Percentiles rank a stretch among this genome's conserved stretches.
Evolutionary conservation across 1,140 invertebrate species (phyloP).

Genomic region (Tetragnatha versicolor): DNA sequence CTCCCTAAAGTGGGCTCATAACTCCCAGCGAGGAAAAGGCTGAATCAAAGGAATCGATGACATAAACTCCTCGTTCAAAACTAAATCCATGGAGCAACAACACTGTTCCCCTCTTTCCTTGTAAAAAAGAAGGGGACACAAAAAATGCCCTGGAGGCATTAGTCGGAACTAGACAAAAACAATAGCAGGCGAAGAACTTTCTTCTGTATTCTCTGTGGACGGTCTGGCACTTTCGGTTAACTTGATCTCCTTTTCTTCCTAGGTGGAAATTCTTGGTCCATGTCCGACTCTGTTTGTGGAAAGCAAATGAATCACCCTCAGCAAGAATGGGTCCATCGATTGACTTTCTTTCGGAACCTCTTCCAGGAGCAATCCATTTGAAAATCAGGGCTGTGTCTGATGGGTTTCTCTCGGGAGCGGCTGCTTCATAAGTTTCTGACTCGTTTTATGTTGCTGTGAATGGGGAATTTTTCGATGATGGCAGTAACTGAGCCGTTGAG

Average conservation of each 20-base stretch:
- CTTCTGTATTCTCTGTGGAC: slow-evolving; percentile 30
- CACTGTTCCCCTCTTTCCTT: background rate
- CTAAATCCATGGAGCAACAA: background rate
- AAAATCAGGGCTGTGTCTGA: no score
- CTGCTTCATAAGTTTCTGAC: no score
- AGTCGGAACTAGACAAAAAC: slow-evolving; percentile 20
- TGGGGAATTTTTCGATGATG: no score
- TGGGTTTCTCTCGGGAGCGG: no score
- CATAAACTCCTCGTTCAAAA: slow-evolving; percentile 16
- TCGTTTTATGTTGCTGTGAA: no score
- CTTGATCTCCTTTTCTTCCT: background rate
- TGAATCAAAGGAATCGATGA: slow-evolving; percentile 6
- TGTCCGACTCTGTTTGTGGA: slow-evolving; percentile 26
- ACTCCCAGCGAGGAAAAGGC: no score
- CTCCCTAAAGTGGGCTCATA: no score
- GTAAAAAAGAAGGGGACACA: background rate
- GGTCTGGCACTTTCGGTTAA: slow-evolving; percentile 15
- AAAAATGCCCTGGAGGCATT: background rate
- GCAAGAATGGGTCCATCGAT: background rate
- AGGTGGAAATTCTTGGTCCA: slow-evolving; percentile 5
- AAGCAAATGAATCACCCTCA: slow-evolving; percentile 3
- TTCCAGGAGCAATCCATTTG: no score
- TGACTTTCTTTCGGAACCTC: no score
- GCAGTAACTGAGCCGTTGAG: no score
- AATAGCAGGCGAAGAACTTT: slow-evolving; percentile 12